A percentile compares a stretch with the other conserved stretches of the same genome.
Conservation (phyloP, 2,888 invertebrate species). For the Oeneis ivallda region DNA sequence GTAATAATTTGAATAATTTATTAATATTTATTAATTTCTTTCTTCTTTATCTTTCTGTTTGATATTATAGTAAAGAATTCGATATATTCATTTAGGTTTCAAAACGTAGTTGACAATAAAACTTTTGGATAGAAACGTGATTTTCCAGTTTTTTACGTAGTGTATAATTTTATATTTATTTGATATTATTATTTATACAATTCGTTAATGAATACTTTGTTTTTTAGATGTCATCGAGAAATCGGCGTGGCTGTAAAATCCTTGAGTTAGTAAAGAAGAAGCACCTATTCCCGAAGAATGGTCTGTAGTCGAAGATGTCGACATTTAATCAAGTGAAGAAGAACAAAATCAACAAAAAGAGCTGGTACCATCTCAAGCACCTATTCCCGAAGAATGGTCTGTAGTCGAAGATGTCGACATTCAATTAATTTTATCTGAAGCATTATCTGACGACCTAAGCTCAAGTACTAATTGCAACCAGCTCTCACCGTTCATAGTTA, state of each 20-base stretch:
- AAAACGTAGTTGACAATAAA: conserved; percentile 6
- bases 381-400: conserved; percentile 12
- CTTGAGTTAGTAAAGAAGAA: conserved; percentile 12
- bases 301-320: too few species aligned
- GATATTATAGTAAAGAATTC: background rate
- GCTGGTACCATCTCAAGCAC: conserved; percentile 10
- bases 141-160: conserved; percentile 2
- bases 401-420: conserved; percentile 12
- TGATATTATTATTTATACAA: background rate
- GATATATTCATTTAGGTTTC: too few species aligned
- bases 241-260: conserved; percentile 14
- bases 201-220: conserved; percentile 8
- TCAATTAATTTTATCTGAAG: conserved; percentile 3
- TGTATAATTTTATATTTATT: too few species aligned
- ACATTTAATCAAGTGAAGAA: too few species aligned
- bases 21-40: background rate
- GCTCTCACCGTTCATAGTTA: too few species aligned
- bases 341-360: background rate
- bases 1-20: conserved; percentile 8
- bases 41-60: conserved; percentile 11
- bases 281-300: too few species aligned
- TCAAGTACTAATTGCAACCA: too few species aligned
- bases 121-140: conserved; percentile 8
- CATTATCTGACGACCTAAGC: too few species aligned
- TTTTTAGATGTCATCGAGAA: conserved; percentile 11